Evolutionary conservation across 1,140 invertebrate species (phyloP).

Genomic region (honey bee (Apis mellifera)): Amel_HAv3.1 CM009944.2:4021501-4022000

Average conservation of each 20-base stretch:
- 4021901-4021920: no score
- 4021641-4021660: neutral
- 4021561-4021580: neutral
- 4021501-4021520: neutral
- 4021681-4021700: neutral
- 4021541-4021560: neutral
- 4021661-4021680: neutral
- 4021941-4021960: no score
- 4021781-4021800: no score
- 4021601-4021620: neutral
- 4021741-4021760: neutral
- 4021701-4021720: neutral
- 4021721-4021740: neutral
- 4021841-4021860: no score
- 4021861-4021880: no score
- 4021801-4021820: no score
- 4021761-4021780: no score
- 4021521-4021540: slow-evolving; percentile 4
- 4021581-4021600: neutral
- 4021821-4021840: no score
- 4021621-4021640: neutral
- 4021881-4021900: no score
- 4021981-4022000: no score
- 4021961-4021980: no score
- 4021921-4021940: no score